Percentiles rank a stretch among this genome's conserved stretches.
Conservation (phyloP, 2,113 vertebrate species). For the Eretmodus cyanostictus region DNA sequence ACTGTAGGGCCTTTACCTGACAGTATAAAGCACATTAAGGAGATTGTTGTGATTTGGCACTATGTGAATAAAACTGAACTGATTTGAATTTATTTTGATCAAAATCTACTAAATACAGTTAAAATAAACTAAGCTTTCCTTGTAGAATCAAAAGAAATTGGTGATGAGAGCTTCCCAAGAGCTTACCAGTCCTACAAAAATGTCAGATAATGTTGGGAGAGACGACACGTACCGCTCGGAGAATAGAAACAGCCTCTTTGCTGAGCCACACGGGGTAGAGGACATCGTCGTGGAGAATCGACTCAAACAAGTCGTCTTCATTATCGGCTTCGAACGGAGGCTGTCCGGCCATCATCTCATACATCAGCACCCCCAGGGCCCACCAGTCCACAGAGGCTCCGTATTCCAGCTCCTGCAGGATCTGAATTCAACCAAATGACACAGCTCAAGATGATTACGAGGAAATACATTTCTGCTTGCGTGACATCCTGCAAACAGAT, state of each 20-base stretch:
- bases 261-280: constrained; percentile 98
- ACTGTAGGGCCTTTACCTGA: not conserved
- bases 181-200: not conserved
- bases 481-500: accelerated
- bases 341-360: constrained; percentile 99
- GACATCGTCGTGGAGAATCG: constrained; percentile 96
- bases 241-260: constrained; percentile 96
- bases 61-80: not conserved
- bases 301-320: constrained; percentile 96
- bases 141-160: not conserved
- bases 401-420: constrained; percentile 95
- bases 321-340: constrained; percentile 97
- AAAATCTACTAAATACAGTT: not conserved
- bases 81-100: not conserved
- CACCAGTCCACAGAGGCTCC: constrained; percentile 97
- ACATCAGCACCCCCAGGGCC: constrained; percentile 97
- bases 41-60: not conserved
- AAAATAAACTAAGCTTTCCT: not conserved
- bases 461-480: not conserved
- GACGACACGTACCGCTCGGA: constrained; percentile 81
- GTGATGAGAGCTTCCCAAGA: not conserved
- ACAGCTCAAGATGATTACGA: not conserved
- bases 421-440: constrained; percentile 64
- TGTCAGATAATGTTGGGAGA: not conserved
- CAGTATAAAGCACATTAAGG: not conserved